Evolutionary conservation across 2,797 vertebrate genomes (phyloP).

Genomic region (Phalloptychus januarius): DNA sequence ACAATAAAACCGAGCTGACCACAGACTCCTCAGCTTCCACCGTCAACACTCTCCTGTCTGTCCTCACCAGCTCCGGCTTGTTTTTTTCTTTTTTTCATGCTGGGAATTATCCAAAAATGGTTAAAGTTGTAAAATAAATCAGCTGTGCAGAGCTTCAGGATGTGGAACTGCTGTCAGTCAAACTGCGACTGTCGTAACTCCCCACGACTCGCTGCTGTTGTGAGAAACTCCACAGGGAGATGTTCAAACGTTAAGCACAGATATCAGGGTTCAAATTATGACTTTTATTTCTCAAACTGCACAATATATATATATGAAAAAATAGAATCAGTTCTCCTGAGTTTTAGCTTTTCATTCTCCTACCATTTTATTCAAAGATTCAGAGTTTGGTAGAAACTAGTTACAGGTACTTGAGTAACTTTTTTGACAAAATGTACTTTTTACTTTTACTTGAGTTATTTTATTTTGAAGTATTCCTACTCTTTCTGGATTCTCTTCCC

Average conservation of each 20-base stretch:
- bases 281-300: neutral
- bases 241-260: neutral
- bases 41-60: conserved; percentile 36
- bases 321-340: neutral
- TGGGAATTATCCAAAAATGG: conserved; percentile 25
- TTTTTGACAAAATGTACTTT: too few species aligned
- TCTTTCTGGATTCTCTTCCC: too few species aligned
- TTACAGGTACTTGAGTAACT: too few species aligned
- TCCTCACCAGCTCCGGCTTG: conserved; percentile 27
- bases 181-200: conserved; percentile 20
- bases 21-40: conserved; percentile 48
- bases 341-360: conserved; percentile 4
- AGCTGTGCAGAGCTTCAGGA: conserved; percentile 10
- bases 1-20: conserved; percentile 54
- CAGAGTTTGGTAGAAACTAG: too few species aligned
- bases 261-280: neutral
- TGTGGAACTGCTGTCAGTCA: conserved; percentile 23
- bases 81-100: conserved; percentile 48
- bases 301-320: neutral
- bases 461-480: too few species aligned
- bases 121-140: conserved; percentile 36
- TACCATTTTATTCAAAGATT: conserved; percentile 28
- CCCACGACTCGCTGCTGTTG: neutral
- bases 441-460: too few species aligned
- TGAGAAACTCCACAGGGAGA: neutral